Evolutionary conservation across 2,797 vertebrate genomes (phyloP).

Genomic region (Apodemus agrarius): DNA sequence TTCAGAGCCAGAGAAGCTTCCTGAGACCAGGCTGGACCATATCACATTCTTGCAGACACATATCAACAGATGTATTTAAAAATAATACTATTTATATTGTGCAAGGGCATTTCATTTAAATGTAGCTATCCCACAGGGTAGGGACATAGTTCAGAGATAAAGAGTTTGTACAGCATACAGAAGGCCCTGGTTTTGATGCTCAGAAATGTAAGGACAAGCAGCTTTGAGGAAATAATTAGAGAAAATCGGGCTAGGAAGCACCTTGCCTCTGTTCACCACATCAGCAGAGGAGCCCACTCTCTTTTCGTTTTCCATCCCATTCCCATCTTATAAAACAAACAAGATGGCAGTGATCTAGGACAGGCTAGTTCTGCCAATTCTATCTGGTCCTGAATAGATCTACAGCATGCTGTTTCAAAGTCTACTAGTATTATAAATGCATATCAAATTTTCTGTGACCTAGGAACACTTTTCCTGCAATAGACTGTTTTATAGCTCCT

Average conservation of each 20-base stretch:
- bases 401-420: not conserved
- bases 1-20: not conserved
- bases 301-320: too few species aligned
- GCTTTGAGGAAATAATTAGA: not conserved
- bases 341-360: not conserved
- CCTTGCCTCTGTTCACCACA: not conserved
- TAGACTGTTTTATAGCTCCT: not conserved
- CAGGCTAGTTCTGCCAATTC: not conserved
- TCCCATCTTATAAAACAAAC: not conserved
- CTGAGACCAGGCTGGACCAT: not conserved
- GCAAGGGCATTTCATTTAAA: not conserved
- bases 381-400: not conserved
- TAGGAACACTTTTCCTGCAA: not conserved
- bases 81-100: not conserved
- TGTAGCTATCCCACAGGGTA: not conserved
- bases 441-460: not conserved
- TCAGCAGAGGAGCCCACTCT: not conserved
- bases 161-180: too few species aligned
- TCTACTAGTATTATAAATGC: not conserved
- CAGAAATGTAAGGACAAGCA: not conserved
- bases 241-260: not conserved
- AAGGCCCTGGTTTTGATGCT: not conserved
- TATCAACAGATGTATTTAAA: not conserved
- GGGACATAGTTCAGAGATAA: not conserved
- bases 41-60: not conserved